Evolutionary conservation across 2,797 vertebrate genomes (phyloP).

Genomic region (Brachymystax lenok): DNA sequence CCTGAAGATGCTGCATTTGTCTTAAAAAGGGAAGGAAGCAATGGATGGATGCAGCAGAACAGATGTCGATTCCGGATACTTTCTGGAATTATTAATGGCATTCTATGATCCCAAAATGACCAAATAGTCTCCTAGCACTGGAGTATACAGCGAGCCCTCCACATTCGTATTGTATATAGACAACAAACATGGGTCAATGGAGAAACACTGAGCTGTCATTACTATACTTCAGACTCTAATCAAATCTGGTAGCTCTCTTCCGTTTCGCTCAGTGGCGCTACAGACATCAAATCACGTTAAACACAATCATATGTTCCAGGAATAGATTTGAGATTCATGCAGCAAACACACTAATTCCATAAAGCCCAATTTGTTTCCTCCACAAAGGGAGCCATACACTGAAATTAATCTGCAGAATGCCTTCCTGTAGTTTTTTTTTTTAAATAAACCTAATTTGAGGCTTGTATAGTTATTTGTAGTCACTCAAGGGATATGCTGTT

Average conservation of each 20-base stretch:
- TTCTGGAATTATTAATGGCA: constrained; percentile 81
- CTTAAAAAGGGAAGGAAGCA: constrained; percentile 67
- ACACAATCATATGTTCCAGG: constrained; percentile 60
- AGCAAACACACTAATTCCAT: constrained; percentile 70
- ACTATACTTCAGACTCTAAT: constrained; percentile 59
- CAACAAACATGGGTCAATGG: constrained; percentile 69
- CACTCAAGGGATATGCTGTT: constrained; percentile 36
- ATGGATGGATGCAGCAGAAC: constrained; percentile 68
- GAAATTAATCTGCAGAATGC: constrained; percentile 76
- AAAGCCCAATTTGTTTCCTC: constrained; percentile 76
- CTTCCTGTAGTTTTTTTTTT: constrained; percentile 56
- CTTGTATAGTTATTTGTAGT: constrained; percentile 32
- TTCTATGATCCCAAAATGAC: constrained; percentile 79
- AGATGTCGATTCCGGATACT: constrained; percentile 77
- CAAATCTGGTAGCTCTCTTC: constrained; percentile 48
- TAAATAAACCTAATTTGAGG: constrained; percentile 70
- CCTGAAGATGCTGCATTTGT: constrained; percentile 70
- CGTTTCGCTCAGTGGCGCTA: constrained; percentile 34
- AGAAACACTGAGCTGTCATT: constrained; percentile 64
- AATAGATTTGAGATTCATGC: constrained; percentile 71
- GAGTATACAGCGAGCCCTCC: constrained; percentile 55
- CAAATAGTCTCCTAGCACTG: constrained; percentile 70
- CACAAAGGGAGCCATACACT: constrained; percentile 68
- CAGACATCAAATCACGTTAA: constrained; percentile 63
- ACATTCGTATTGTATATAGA: constrained; percentile 74